phyloP scores from a whole-genome alignment of 2,113 vertebrate species.

The Manacus vitellinus region DNA sequence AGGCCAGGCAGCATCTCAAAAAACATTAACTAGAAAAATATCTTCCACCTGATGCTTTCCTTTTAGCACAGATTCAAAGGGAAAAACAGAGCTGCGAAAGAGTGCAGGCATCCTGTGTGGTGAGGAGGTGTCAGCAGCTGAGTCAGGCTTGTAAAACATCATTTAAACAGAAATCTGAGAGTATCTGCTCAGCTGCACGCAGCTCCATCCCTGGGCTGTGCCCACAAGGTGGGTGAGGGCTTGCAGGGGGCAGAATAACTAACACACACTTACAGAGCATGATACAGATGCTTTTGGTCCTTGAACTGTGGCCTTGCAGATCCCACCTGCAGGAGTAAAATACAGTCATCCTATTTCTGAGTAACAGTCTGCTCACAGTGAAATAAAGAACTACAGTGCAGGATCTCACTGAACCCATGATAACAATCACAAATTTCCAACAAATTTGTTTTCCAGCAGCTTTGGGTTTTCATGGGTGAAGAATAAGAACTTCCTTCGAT shows the following conservation, averaged over 20 bases:
- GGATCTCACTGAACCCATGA: not conserved
- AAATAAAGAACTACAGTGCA: not conserved
- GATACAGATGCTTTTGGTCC: not conserved
- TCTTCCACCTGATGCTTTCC: slow-evolving; percentile 7
- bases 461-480: not conserved
- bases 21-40: slow-evolving; percentile 47
- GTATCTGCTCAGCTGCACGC: not conserved
- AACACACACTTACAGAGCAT: not conserved
- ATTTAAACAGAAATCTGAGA: not conserved
- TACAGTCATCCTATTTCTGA: not conserved
- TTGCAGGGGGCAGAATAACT: not conserved
- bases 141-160: not conserved
- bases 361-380: not conserved
- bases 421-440: not conserved
- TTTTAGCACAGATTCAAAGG: not conserved
- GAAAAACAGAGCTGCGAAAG: not conserved
- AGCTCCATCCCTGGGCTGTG: not conserved
- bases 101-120: slow-evolving; percentile 12
- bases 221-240: not conserved
- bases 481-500: not conserved
- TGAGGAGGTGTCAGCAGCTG: slow-evolving; percentile 21
- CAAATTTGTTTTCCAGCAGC: not conserved
- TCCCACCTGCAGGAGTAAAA: not conserved
- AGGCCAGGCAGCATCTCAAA: slow-evolving; percentile 30
- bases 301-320: not conserved